Percentiles rank a stretch among this genome's conserved stretches.
These are phyloP conservation scores for Danio choprae DNA, from an alignment of 2,797 vertebrate genomes.

Conservation along the genomic window DNA sequence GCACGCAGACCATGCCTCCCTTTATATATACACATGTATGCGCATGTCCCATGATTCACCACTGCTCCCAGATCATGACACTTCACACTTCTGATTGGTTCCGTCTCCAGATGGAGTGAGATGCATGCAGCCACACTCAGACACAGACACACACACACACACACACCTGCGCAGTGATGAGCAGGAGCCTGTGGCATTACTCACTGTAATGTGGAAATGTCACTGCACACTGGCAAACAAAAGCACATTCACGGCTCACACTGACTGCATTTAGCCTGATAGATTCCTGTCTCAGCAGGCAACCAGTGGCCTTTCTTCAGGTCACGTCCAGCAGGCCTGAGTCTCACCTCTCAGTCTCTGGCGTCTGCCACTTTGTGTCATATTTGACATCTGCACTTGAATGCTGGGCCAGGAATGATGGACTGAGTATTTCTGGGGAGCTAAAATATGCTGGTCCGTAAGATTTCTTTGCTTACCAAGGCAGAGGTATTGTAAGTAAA, in stretches of 20 bases:
- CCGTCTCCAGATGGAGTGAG: slow-evolving; percentile 48
- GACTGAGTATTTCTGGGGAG: neutral
- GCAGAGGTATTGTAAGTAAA: no score
- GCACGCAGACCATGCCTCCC: neutral
- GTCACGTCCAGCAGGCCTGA: slow-evolving; percentile 13
- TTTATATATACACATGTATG: slow-evolving; percentile 43
- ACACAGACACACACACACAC: slow-evolving; percentile 7
- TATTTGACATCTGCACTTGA: neutral
- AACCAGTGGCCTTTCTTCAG: slow-evolving; percentile 33
- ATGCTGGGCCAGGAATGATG: slow-evolving; percentile 1
- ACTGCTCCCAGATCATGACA: slow-evolving; percentile 22
- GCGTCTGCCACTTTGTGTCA: slow-evolving; percentile 16
- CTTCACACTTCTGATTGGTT: slow-evolving; percentile 52
- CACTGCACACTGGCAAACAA: slow-evolving; percentile 42
- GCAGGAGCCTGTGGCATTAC: slow-evolving; percentile 47
- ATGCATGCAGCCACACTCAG: neutral
- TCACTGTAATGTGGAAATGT: slow-evolving; percentile 58
- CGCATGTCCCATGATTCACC: slow-evolving; percentile 18
- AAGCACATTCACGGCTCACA: slow-evolving; percentile 30
- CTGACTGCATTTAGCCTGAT: slow-evolving; percentile 32
- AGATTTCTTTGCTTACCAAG: neutral
- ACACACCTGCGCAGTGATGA: slow-evolving; percentile 37
- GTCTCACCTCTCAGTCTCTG: slow-evolving; percentile 17
- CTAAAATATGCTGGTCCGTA: neutral
- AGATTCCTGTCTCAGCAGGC: slow-evolving; percentile 43